phyloP scores from a whole-genome alignment of 2,888 invertebrate species.

The Apeira syringaria region DNA sequence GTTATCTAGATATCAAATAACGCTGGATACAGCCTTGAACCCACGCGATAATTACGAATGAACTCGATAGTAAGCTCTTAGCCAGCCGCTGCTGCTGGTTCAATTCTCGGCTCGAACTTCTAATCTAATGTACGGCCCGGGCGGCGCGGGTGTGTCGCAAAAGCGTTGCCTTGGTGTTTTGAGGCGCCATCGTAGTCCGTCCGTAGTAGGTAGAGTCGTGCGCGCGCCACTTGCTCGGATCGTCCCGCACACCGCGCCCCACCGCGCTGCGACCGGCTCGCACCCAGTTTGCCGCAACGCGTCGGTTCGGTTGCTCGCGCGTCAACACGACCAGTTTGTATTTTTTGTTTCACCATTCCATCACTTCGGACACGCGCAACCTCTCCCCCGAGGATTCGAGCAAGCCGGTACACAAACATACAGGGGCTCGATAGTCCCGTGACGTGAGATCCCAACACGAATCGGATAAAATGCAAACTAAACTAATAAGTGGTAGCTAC shows the following conservation, averaged over 20 bases:
- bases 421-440: constrained; percentile 64
- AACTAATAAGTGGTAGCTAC: constrained; percentile 85
- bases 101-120: constrained; percentile 49
- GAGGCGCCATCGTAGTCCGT: constrained; percentile 74
- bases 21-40: constrained; percentile 70
- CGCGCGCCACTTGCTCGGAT: constrained; percentile 76
- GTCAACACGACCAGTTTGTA: constrained; percentile 39
- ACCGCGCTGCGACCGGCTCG: constrained; percentile 63
- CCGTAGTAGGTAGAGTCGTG: constrained; percentile 75
- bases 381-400: constrained; percentile 57
- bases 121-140: constrained; percentile 56
- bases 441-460: constrained; percentile 51
- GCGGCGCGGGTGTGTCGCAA: constrained; percentile 68
- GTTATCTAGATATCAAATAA: constrained; percentile 38
- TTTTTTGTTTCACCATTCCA: constrained; percentile 49
- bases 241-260: constrained; percentile 57
- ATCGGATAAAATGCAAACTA: constrained; percentile 80
- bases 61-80: constrained; percentile 47
- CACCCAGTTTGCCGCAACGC: constrained; percentile 81
- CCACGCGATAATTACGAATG: constrained; percentile 52
- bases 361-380: constrained; percentile 62
- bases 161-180: constrained; percentile 75
- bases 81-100: constrained; percentile 53
- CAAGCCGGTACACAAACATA: constrained; percentile 47
- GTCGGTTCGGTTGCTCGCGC: constrained; percentile 75